Conservation (phyloP, 2,888 invertebrate genomes). For the Dryobota labecula region DNA sequence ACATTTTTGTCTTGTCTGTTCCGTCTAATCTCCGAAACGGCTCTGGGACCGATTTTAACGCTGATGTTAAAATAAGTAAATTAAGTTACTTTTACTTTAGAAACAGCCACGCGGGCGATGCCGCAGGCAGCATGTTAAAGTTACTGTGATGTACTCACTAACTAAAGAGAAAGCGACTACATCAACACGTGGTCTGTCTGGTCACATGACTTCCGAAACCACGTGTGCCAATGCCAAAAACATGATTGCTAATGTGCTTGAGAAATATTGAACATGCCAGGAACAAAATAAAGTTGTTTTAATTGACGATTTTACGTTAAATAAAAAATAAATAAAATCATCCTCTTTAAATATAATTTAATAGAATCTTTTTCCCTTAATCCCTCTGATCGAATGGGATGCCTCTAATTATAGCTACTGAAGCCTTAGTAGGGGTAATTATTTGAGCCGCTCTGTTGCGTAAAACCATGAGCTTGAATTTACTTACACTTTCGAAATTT, state of each 20-base stretch:
- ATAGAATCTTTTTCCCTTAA: neutral
- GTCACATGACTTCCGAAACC: constrained; percentile 29
- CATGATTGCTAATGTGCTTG: neutral
- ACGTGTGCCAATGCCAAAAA: constrained; percentile 29
- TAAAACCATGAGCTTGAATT: neutral
- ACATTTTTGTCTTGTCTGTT: too few relatives aligned
- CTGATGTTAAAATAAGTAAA: too few relatives aligned
- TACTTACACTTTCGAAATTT: constrained; percentile 3
- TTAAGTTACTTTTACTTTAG: too few relatives aligned
- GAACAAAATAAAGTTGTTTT: neutral
- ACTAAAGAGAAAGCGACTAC: constrained; percentile 29
- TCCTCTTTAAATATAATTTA: neutral
- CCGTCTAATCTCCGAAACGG: too few relatives aligned
- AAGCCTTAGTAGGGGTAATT: constrained; percentile 29
- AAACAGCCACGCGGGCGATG: too few relatives aligned
- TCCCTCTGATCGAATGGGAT: neutral
- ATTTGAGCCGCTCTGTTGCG: neutral
- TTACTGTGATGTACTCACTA: neutral
- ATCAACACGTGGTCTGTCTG: constrained; percentile 33
- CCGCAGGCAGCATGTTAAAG: too few relatives aligned
- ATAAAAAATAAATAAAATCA: constrained; percentile 1
- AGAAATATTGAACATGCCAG: neutral
- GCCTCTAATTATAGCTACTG: constrained; percentile 13
- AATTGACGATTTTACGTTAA: neutral
- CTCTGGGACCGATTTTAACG: too few relatives aligned